These are phyloP conservation scores for Syritta pipiens DNA, from an alignment of 2,888 invertebrate species.

Conservation along the genomic window DNA sequence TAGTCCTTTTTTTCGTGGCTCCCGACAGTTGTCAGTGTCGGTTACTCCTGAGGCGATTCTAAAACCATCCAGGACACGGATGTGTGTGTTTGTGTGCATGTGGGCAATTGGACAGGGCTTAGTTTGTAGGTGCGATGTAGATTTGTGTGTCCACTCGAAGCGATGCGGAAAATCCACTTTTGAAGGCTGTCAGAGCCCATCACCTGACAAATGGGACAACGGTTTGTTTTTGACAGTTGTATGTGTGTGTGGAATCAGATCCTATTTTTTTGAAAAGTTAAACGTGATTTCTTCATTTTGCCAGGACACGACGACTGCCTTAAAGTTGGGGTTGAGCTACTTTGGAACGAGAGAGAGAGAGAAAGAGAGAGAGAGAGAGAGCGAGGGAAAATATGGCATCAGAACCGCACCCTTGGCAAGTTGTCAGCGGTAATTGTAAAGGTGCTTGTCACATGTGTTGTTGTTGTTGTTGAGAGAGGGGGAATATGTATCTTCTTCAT, in stretches of 20 bases:
- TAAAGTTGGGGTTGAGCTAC: too few species aligned
- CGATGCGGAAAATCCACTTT: constrained; percentile 49
- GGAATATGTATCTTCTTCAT: background rate
- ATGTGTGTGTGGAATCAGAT: background rate
- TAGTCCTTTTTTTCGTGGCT: constrained; percentile 5
- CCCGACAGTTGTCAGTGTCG: constrained; percentile 27
- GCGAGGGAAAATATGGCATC: too few species aligned
- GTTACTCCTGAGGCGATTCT: constrained; percentile 34
- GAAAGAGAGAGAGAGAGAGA: too few species aligned
- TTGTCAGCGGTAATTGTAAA: constrained; percentile 33
- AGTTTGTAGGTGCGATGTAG: constrained; percentile 28
- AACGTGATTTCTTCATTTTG: constrained; percentile 10
- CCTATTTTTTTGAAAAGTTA: constrained; percentile 1
- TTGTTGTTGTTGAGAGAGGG: background rate
- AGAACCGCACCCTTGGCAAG: constrained; percentile 30
- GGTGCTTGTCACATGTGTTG: constrained; percentile 15
- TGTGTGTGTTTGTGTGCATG: constrained; percentile 6
- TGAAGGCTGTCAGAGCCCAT: constrained; percentile 34
- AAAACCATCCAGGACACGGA: background rate
- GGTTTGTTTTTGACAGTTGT: constrained; percentile 39
- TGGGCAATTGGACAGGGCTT: constrained; percentile 39
- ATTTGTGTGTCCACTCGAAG: constrained; percentile 43
- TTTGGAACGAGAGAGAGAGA: too few species aligned
- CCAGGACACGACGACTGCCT: background rate
- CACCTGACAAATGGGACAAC: constrained; percentile 19